Percentiles rank a stretch among this genome's conserved stretches.
phyloP scores from a whole-genome alignment of 2,888 invertebrate genomes.

The Tipula lateralis region DNA sequence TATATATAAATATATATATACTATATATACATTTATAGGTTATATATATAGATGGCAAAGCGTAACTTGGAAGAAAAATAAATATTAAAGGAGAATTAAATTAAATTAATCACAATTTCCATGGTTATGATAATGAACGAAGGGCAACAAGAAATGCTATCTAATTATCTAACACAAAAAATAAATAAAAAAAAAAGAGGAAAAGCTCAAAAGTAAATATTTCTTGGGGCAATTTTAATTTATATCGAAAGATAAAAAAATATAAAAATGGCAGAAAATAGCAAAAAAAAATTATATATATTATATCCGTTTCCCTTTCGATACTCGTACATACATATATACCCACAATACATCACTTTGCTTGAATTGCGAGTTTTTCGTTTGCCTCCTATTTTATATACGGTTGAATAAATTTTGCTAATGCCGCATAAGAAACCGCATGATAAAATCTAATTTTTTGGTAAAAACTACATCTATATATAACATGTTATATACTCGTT shows the following conservation, averaged over 20 bases:
- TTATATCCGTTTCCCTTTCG: not conserved
- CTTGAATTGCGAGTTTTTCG: not conserved
- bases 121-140: not conserved
- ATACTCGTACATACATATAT: not conserved
- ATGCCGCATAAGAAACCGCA: not conserved
- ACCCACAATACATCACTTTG: not conserved
- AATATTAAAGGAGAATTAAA: not conserved
- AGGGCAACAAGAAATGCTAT: not conserved
- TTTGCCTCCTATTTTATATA: not conserved
- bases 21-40: too few relatives aligned
- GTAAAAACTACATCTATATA: not conserved
- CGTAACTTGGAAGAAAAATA: not conserved
- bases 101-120: not conserved
- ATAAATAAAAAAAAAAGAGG: not conserved
- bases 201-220: not conserved
- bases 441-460: slow-evolving; percentile 11
- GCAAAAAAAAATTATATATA: not conserved
- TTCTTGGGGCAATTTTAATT: not conserved
- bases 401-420: slow-evolving; percentile 11
- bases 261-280: not conserved
- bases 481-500: too few relatives aligned
- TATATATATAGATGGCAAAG: not conserved
- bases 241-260: not conserved
- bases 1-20: too few relatives aligned
- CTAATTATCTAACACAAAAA: not conserved